These are phyloP conservation scores for Camarhynchus parvulus DNA, from an alignment of 2,113 vertebrate genomes.

Conservation along the genomic window DNA sequence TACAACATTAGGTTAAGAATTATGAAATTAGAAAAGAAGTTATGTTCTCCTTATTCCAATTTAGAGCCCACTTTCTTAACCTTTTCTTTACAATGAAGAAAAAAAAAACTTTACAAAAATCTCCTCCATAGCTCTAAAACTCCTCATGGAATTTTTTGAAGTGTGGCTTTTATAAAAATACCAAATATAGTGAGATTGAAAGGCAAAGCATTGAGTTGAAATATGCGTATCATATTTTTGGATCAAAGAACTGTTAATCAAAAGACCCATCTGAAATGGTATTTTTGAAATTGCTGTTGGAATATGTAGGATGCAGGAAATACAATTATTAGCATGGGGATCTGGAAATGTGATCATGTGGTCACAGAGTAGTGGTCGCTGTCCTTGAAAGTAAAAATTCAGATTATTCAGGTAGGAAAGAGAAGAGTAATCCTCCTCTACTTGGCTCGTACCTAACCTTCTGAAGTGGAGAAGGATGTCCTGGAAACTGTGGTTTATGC, in stretches of 20 bases:
- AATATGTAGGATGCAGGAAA: not conserved
- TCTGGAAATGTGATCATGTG: not conserved
- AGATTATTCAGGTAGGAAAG: not conserved
- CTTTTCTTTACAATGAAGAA: not conserved
- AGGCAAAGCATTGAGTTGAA: not conserved
- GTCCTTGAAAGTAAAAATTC: not conserved
- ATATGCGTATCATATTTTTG: accelerated
- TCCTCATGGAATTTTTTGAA: not conserved
- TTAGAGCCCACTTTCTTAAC: not conserved
- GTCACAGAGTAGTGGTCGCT: accelerated
- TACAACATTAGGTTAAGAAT: not conserved
- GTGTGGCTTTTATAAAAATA: not conserved
- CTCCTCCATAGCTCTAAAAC: not conserved
- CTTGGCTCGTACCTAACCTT: not conserved
- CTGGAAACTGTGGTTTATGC: not conserved
- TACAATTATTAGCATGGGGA: not conserved
- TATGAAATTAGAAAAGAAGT: not conserved
- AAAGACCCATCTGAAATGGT: not conserved
- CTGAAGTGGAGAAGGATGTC: not conserved
- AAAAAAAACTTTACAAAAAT: not conserved
- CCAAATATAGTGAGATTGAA: not conserved
- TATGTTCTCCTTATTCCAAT: not conserved
- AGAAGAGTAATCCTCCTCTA: not conserved
- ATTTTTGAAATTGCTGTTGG: not conserved
- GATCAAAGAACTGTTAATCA: not conserved